Evolutionary conservation across 1,140 invertebrate species (phyloP).

Genomic region (Hyphantria cunea): DNA sequence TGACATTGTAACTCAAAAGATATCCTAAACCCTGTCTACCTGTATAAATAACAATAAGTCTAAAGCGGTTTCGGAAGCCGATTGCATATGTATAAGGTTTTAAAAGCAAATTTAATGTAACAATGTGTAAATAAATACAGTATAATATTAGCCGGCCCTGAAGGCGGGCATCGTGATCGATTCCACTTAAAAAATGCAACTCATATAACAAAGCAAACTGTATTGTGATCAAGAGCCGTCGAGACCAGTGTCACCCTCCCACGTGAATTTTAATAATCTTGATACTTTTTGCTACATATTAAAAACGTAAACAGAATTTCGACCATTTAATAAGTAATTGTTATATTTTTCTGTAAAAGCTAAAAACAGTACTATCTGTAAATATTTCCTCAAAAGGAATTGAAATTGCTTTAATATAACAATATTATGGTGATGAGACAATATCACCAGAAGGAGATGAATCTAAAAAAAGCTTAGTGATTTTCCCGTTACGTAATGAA

Average conservation of each 20-base stretch:
- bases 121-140: conserved; percentile 71
- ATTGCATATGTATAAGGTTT: conserved; percentile 22
- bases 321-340: too few relatives aligned
- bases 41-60: background rate
- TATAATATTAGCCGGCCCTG: conserved; percentile 49
- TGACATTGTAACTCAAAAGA: too few relatives aligned
- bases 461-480: too few relatives aligned
- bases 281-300: conserved; percentile 44
- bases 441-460: too few relatives aligned
- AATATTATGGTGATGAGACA: too few relatives aligned
- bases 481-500: too few relatives aligned
- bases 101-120: conserved; percentile 46
- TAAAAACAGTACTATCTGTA: too few relatives aligned
- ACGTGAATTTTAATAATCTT: conserved; percentile 40
- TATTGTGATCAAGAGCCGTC: conserved; percentile 53
- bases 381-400: too few relatives aligned
- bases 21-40: background rate
- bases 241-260: conserved; percentile 47
- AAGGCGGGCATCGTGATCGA: conserved; percentile 65
- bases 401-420: too few relatives aligned
- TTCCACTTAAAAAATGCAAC: conserved; percentile 75
- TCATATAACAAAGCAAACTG: conserved; percentile 71
- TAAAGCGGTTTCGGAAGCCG: conserved; percentile 12
- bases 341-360: too few relatives aligned
- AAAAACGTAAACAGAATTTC: background rate